Conservation (phyloP, 2,797 vertebrate genomes). For the Sebastes reedi region DNA sequence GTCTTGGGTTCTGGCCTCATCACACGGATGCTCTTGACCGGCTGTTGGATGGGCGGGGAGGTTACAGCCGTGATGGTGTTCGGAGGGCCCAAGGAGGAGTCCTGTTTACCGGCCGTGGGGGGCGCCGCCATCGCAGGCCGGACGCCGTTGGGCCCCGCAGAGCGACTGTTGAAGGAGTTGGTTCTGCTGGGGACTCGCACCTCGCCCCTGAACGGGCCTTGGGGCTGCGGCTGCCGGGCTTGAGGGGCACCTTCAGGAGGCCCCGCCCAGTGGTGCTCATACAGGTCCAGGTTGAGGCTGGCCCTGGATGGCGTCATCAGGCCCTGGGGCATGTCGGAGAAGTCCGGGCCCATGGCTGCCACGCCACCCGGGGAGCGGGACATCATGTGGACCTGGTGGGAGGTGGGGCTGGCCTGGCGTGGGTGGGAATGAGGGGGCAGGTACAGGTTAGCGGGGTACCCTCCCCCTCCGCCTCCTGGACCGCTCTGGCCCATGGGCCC, state of each 20-base stretch:
- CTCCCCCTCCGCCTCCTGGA: constrained; percentile 77
- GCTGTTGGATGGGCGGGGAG: constrained; percentile 93
- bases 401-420: constrained; percentile 90
- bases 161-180: constrained; percentile 94
- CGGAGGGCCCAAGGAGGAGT: constrained; percentile 86
- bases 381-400: constrained; percentile 91
- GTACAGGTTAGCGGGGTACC: constrained; percentile 86
- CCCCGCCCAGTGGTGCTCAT: constrained; percentile 90
- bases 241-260: constrained; percentile 84
- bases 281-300: constrained; percentile 93
- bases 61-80: constrained; percentile 96
- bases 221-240: constrained; percentile 83
- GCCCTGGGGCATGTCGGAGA: constrained; percentile 88
- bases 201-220: constrained; percentile 89
- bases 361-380: constrained; percentile 83
- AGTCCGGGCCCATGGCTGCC: constrained; percentile 85
- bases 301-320: constrained; percentile 90
- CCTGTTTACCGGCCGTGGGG: constrained; percentile 79
- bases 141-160: constrained; percentile 82
- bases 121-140: constrained; percentile 81
- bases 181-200: constrained; percentile 90
- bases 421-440: constrained; percentile 88
- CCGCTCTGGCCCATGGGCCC: constrained; percentile 84
- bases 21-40: constrained; percentile 96
- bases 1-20: constrained; percentile 97